These are phyloP conservation scores for Cantharis rustica DNA, from an alignment of 2,888 invertebrate genomes.

Conservation along the genomic window DNA sequence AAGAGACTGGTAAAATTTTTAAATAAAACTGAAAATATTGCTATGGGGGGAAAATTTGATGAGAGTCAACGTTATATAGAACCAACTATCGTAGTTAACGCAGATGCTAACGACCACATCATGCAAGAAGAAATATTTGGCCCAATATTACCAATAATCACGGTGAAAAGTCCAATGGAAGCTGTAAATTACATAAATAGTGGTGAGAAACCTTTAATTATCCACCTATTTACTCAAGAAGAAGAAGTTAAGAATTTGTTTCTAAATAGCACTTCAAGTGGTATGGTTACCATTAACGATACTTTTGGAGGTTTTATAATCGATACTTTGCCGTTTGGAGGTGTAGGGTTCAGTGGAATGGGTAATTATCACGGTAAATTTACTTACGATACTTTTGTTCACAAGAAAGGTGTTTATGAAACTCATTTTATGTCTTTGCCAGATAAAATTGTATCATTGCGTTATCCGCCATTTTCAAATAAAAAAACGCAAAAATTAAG, in stretches of 20 bases:
- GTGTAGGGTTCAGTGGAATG: conserved; percentile 93
- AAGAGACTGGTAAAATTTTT: conserved; percentile 71
- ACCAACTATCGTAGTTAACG: conserved; percentile 83
- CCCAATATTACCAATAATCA: conserved; percentile 90
- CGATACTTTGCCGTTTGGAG: conserved; percentile 94
- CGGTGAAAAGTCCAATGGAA: conserved; percentile 80
- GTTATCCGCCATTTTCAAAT: conserved; percentile 79
- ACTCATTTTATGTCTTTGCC: conserved; percentile 71
- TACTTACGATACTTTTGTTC: conserved; percentile 92
- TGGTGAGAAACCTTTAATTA: conserved; percentile 87
- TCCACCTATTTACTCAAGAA: conserved; percentile 83
- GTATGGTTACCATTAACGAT: conserved; percentile 85
- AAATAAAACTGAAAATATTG: conserved; percentile 72
- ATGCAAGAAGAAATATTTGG: conserved; percentile 98
- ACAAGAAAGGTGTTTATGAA: conserved; percentile 81
- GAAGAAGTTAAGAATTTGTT: conserved; percentile 64
- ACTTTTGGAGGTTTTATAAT: conserved; percentile 83
- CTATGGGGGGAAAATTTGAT: conserved; percentile 80
- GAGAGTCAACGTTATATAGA: conserved; percentile 77
- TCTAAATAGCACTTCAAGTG: conserved; percentile 75
- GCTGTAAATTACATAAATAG: conserved; percentile 89
- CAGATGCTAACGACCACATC: conserved; percentile 73
- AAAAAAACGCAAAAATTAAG: conserved; percentile 26
- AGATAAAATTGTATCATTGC: conserved; percentile 69
- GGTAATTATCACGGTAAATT: conserved; percentile 91